These are phyloP conservation scores for Pseudorhiza aurosa DNA, from an alignment of 30 jellyfish, hydroid and myxozoan species.

Conservation along the genomic window DNA sequence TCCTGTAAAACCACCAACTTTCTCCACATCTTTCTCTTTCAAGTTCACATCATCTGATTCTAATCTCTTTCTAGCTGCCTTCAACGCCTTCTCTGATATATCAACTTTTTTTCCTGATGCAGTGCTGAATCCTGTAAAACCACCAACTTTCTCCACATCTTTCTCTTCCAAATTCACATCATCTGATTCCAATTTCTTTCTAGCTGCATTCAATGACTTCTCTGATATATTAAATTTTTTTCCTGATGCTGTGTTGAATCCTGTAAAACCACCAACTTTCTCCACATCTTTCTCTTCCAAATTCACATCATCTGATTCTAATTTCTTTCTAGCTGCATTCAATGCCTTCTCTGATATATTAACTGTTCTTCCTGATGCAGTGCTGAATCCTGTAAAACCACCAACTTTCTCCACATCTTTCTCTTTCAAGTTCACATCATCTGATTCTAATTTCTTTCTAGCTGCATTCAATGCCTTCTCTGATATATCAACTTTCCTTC, in stretches of 20 bases:
- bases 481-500: conserved; percentile 54
- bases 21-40: background rate
- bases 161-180: background rate
- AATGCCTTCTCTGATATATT: conserved; percentile 45
- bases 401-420: background rate
- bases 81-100: conserved; percentile 30
- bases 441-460: conserved; percentile 21
- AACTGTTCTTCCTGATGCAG: conserved; percentile 56
- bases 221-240: conserved; percentile 33
- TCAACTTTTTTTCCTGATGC: conserved; percentile 60
- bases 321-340: conserved; percentile 55
- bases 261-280: conserved; percentile 3
- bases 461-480: conserved; percentile 68
- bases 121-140: conserved; percentile 53
- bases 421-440: background rate
- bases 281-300: background rate
- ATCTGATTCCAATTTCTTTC: conserved; percentile 20
- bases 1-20: conserved; percentile 36
- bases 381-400: conserved; percentile 47
- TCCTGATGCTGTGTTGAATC: conserved; percentile 72
- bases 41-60: background rate
- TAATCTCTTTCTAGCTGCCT: conserved; percentile 35
- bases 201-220: conserved; percentile 60
- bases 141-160: background rate
- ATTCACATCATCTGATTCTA: conserved; percentile 11